Evolutionary conservation across 2,797 vertebrate species (phyloP), one percentile per base, ranked within the genome.

Genomic region (Chanos chanos): DNA sequence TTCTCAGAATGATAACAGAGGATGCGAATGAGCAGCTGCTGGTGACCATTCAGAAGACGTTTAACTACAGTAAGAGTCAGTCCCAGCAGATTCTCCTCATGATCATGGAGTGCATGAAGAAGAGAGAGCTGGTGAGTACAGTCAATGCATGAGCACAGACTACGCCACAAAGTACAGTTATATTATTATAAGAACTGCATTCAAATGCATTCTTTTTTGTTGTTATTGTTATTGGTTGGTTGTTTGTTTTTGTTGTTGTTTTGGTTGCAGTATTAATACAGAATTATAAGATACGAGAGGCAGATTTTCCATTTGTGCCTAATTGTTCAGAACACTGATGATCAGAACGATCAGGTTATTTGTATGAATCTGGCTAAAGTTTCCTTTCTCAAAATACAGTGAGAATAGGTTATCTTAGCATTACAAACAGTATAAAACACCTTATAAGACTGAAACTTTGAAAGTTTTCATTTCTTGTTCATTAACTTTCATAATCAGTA

Each of bases 21-120:
- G 93, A 94, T 3, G 92, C 94, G 66, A 84, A 92, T 81, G 97
- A 99, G 74, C 95, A 98, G 61, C 94, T 99, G 47, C 79, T 99
- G 36, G 94, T 99, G 51, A 98, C 96, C 33, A 94, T 99, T 74
- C 96, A 99, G 88, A 99, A 99, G 85, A 99, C 97, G 1, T 99
- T 99, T 75, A 99, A 93, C 73, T 97, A 96, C 80, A 93, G 75
- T 81, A 93, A 93, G 79, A 91, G 82, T 44, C 97, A 99, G 55
- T 94, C 97, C 0, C 92, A 95, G 64, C 96, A 99, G 77, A 90
- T 99, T 60, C 89, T 98, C 5, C 66, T 92, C n/a, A 90, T 98
- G 83, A 89, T 97, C 13, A 92, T 94, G 89, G 96, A 99, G 73
- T 99, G 96, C 80, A 99, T 99, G 97, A 98, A 96, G 78, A 98